A percentile compares a stretch with the other conserved stretches of the same genome.
Conservation (phyloP, 2,113 vertebrate genomes). For the Athene noctua region DNA sequence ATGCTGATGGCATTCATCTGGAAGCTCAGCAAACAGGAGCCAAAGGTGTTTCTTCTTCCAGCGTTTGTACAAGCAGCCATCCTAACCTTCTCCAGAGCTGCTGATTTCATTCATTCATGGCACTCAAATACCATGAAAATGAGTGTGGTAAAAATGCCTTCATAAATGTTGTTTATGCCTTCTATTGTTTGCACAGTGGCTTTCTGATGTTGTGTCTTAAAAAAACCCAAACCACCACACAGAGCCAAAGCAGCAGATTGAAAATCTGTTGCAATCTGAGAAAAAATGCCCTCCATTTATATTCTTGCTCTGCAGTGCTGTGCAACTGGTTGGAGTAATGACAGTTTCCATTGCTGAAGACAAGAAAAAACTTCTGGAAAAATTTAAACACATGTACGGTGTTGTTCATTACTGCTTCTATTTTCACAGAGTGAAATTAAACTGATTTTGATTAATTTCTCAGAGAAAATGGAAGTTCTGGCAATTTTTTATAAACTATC, state of each 20-base stretch:
- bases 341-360: background rate
- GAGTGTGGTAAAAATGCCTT: background rate
- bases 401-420: background rate
- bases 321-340: background rate
- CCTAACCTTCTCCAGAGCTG: background rate
- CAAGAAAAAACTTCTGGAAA: background rate
- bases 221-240: background rate
- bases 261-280: background rate
- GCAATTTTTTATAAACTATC: background rate
- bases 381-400: background rate
- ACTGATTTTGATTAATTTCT: constrained; percentile 19
- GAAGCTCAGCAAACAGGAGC: background rate
- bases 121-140: background rate
- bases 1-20: background rate
- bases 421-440: background rate
- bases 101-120: background rate
- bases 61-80: accelerated
- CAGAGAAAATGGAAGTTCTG: background rate
- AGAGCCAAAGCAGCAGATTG: background rate
- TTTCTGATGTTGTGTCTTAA: background rate
- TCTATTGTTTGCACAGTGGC: background rate
- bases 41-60: background rate
- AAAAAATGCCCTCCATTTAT: background rate
- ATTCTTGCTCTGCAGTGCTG: background rate
- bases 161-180: background rate